Evolutionary conservation across 1,140 invertebrate genomes (phyloP).

Genomic region (Drosophila bipectinata): DNA sequence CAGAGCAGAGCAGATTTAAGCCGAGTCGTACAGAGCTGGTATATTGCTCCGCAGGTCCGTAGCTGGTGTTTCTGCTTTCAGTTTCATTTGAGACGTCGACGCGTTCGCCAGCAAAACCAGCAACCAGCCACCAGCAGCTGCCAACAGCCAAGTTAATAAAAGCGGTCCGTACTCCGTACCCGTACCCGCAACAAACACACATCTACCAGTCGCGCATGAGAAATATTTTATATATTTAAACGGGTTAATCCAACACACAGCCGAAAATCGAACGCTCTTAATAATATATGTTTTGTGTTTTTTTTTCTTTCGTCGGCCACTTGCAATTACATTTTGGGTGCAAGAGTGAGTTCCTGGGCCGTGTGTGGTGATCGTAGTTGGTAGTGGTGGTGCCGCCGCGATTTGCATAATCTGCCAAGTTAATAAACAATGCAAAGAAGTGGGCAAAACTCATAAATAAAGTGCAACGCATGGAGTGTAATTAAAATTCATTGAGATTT

Average conservation of each 20-base stretch:
- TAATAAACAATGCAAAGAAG: constrained; percentile 78
- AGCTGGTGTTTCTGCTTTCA: constrained; percentile 74
- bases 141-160: constrained; percentile 4
- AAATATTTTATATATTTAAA: constrained; percentile 47
- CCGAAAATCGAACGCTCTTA: constrained; percentile 38
- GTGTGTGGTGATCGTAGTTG: constrained; percentile 42
- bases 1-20: background rate
- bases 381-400: constrained; percentile 6
- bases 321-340: constrained; percentile 13
- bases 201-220: constrained; percentile 42
- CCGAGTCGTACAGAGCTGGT: constrained; percentile 2
- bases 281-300: constrained; percentile 1
- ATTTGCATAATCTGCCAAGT: constrained; percentile 67
- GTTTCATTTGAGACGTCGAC: constrained; percentile 80
- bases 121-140: background rate
- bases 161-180: constrained; percentile 29
- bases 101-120: constrained; percentile 64
- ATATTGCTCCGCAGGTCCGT: constrained; percentile 31
- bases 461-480: constrained; percentile 59
- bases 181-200: constrained; percentile 8
- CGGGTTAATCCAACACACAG: constrained; percentile 53
- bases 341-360: constrained; percentile 42
- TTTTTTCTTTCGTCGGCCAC: constrained; percentile 17
- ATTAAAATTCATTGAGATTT: constrained; percentile 55
- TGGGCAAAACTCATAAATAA: constrained; percentile 75